Conservation (phyloP, 2,113 vertebrate genomes). For the Pelusios castaneus region DNA sequence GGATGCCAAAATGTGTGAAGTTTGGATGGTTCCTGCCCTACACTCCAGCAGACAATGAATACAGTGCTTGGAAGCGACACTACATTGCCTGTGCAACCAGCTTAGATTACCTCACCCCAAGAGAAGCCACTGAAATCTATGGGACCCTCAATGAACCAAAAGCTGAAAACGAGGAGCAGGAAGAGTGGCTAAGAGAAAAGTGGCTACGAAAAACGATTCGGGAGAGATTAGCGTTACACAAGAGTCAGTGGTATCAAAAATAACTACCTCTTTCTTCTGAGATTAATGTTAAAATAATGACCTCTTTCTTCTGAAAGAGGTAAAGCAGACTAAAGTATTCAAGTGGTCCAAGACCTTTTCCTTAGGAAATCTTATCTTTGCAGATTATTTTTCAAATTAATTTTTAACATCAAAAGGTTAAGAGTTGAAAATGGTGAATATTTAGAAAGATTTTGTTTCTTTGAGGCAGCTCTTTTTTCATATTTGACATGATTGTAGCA, state of each 20-base stretch:
- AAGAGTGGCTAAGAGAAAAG: constrained; percentile 78
- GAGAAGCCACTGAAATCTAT: constrained; percentile 74
- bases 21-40: constrained; percentile 87
- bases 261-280: background rate
- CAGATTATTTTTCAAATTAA: background rate
- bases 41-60: constrained; percentile 73
- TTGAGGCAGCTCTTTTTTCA: background rate
- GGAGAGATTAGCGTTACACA: constrained; percentile 74
- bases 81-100: constrained; percentile 77
- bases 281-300: background rate
- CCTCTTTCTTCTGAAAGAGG: background rate
- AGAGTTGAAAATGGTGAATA: background rate
- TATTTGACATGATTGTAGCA: background rate
- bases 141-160: constrained; percentile 74
- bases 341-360: background rate
- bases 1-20: constrained; percentile 78
- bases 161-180: constrained; percentile 56
- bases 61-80: constrained; percentile 81
- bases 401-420: background rate
- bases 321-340: background rate
- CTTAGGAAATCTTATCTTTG: background rate
- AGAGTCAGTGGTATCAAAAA: constrained; percentile 75
- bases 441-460: background rate
- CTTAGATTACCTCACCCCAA: constrained; percentile 77
- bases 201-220: constrained; percentile 74